Base-by-base conservation (phyloP, 2,888 invertebrate species). In the Sceliomorpha sp. region DNA sequence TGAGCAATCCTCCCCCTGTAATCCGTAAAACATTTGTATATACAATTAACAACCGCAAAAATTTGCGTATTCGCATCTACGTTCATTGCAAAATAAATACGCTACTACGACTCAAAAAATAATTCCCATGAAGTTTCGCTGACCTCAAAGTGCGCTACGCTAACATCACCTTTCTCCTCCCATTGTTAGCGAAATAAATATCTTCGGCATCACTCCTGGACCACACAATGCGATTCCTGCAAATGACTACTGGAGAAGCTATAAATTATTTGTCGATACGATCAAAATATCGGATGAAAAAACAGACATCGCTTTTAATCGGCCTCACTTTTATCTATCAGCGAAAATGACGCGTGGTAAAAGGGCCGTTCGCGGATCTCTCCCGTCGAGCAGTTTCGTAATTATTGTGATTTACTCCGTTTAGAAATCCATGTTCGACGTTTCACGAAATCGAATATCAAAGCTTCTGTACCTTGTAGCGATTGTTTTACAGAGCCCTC, bases 221-320 rank as follows among this genome's bases (percentile, higher is more conserved):
- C 24, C 32, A 24, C 39, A 56, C 45, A 58, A 53, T 69, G 51
- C 51, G 36, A 58, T 63, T 47, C 44, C 29, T 37, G 53, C 26
- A 15, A 37, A 12, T 44, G 55, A 68, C 44, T 60, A 45, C 60
- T 55, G 60, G 20, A 50, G 37, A 48, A 53, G 60, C 44, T 15
- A 62, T 62, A 69, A 62, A 58, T 69, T 69, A 58, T 53, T 5
- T 7, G 9, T 24, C 31, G 68, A 69, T 68, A 68, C 29, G 56
- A 68, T 67, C 60, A 48, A 50, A 67, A 48, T 59, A 60, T 50
- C 40, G 15, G 47, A 47, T 53, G 29, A 40, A 51, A 31, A 26
- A 31, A 15, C 31, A 10, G n/a, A 15, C 27, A 13, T 31, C 26
- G 45, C 60, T 45, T 68, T 44, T 27, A 55, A 39, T 55, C 48